These are phyloP conservation scores for Phthorimaea operculella DNA, from an alignment of 1,140 invertebrate species.

Conservation along the genomic window DNA sequence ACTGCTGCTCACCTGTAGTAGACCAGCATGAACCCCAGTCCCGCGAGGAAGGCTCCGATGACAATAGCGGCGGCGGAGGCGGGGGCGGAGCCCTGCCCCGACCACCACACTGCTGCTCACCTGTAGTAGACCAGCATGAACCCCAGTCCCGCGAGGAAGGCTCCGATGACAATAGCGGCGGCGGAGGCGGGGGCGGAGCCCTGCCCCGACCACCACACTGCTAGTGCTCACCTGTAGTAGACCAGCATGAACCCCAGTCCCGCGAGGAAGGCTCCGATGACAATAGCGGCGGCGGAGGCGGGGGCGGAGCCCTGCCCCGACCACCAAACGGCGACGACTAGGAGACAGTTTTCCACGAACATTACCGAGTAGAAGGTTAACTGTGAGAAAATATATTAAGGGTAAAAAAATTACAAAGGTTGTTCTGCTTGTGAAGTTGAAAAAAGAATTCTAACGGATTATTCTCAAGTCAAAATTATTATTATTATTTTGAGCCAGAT, in stretches of 20 bases:
- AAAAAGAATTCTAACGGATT: too few relatives aligned
- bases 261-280: constrained; percentile 73
- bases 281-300: constrained; percentile 41
- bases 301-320: constrained; percentile 56
- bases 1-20: too few relatives aligned
- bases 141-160: constrained; percentile 81
- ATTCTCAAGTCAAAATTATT: too few relatives aligned
- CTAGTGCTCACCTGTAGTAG: constrained; percentile 77
- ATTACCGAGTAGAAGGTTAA: constrained; percentile 91
- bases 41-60: constrained; percentile 79
- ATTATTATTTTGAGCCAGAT: too few relatives aligned
- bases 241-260: constrained; percentile 87
- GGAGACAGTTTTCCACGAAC: constrained; percentile 88
- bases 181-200: constrained; percentile 40
- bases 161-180: too few relatives aligned
- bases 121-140: constrained; percentile 90
- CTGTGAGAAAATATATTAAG: constrained; percentile 34
- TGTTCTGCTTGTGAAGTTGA: too few relatives aligned
- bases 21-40: constrained; percentile 89
- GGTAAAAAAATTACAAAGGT: too few relatives aligned
- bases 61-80: too few relatives aligned
- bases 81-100: too few relatives aligned
- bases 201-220: not conserved
- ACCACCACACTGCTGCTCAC: too few relatives aligned
- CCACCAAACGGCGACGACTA: constrained; percentile 78